Evolutionary conservation across 1,140 invertebrate genomes (phyloP), one percentile per base, ranked within the genome.

Genomic region (Anagrus nilaparvatae): DNA sequence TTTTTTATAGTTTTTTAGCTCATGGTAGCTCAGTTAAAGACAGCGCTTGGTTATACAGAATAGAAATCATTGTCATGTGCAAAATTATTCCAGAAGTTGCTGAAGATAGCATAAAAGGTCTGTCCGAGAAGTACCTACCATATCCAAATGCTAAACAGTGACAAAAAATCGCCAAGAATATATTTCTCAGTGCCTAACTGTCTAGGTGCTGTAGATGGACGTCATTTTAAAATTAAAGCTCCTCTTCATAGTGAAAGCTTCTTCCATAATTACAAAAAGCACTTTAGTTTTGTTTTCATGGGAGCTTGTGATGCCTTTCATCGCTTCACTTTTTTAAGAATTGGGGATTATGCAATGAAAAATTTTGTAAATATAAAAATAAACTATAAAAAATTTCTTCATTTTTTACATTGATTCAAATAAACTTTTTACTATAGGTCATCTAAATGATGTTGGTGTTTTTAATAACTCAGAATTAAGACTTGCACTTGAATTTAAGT

Each of bases 241-340:
- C 65, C 61, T 16, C 9, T 31, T 8, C 45, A 60, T 40, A 51
- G 50, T 40, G 64, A 64, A 21, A 61, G 59, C 2, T 43, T 50
- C 18, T 70, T 52, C 55, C 63, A 51, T 38, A 72, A 72, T 49
- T 69, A 71, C 44, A 71, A 72, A 47, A 44, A 54, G 19, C 61
- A 48, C 44, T 69, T 61, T 46, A 61, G 52, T 16, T 57, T 68
- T 14, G 59, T 67, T 18, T 44, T 70, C 14, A 50, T 67, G 44
- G 69, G 54, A 9, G 43, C 61, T 5, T 53, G 34, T 28, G 61
- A 66, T 58, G 50, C 57, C 21, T 49, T 61, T 43, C 61, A 61
- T 46, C 46, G 46, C 30, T 67, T 69, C 47, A 50, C 51, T 14
- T 42, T 47, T 9, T 48, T 67, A 23, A 60, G 65, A 32, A 48